Conservation (phyloP, 2,113 vertebrate genomes). For the Pseudorectes ferrugineus region DNA sequence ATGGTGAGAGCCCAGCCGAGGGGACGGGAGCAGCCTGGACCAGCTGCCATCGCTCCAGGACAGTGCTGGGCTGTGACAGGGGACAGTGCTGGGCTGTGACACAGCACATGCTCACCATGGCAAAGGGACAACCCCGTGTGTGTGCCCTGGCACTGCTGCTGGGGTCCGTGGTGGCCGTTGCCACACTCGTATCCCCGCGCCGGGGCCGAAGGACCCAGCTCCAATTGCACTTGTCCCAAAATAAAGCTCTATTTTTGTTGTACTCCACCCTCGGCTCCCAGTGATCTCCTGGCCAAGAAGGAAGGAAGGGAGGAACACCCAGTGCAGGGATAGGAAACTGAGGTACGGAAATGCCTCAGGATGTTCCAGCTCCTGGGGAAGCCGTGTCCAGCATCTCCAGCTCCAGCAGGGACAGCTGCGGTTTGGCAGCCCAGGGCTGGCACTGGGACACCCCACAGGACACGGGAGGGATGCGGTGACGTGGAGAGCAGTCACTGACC, state of each 20-base stretch:
- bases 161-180: fast-evolving
- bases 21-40: fast-evolving
- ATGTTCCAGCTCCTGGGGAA: neutral
- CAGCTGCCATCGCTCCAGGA: fast-evolving
- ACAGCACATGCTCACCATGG: neutral
- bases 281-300: neutral
- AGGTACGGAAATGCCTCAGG: neutral
- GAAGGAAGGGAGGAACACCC: neutral
- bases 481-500: neutral
- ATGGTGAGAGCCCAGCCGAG: neutral
- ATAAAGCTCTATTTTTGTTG: constrained; percentile 67
- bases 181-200: fast-evolving
- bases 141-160: fast-evolving
- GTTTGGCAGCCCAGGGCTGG: neutral
- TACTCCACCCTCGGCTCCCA: neutral
- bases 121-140: neutral
- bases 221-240: neutral
- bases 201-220: neutral
- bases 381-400: fast-evolving
- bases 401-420: fast-evolving
- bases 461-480: fast-evolving
- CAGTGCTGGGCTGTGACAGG: fast-evolving
- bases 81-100: neutral
- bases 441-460: neutral
- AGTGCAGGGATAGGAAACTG: neutral